phyloP scores from a whole-genome alignment of 2,797 vertebrate genomes.

The Rhadinocentrus ornatus region DNA sequence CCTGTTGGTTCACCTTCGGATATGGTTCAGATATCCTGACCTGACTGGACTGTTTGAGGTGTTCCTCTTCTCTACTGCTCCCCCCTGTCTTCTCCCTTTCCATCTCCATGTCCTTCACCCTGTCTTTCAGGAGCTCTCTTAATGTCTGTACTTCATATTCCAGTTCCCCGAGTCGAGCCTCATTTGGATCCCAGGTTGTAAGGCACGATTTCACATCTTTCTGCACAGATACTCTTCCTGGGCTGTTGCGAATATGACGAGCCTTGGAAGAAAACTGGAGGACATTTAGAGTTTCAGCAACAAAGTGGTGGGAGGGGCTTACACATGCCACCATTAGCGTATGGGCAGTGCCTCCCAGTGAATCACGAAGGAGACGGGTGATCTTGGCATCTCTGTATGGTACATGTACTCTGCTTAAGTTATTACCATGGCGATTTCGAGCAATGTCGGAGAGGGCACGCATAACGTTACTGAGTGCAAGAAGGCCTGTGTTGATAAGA shows the following conservation, averaged over 20 bases:
- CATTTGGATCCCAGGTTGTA: conserved; percentile 80
- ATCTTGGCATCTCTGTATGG: conserved; percentile 93
- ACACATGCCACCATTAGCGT: conserved; percentile 93
- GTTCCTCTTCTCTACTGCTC: conserved; percentile 47
- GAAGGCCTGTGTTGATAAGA: conserved; percentile 89
- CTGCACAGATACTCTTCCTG: conserved; percentile 58
- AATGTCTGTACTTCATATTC: conserved; percentile 86
- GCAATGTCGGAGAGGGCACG: conserved; percentile 87
- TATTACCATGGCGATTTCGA: conserved; percentile 71
- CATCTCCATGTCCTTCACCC: conserved; percentile 66
- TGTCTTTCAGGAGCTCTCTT: conserved; percentile 86
- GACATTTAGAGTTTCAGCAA: conserved; percentile 89
- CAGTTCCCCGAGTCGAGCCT: conserved; percentile 86
- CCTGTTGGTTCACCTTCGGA: conserved; percentile 71
- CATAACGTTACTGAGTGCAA: conserved; percentile 92
- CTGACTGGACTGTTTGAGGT: conserved; percentile 62
- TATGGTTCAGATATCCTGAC: conserved; percentile 56
- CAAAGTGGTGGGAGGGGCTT: conserved; percentile 87
- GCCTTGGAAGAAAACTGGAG: conserved; percentile 90
- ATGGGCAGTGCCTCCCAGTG: conserved; percentile 90
- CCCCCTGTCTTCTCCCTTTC: conserved; percentile 71
- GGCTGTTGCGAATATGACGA: conserved; percentile 87
- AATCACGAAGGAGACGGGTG: conserved; percentile 91
- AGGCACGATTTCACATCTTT: conserved; percentile 34
- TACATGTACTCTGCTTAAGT: conserved; percentile 71